Conservation (phyloP, 1,140 invertebrate genomes). For the Eubasilissa regina region DNA sequence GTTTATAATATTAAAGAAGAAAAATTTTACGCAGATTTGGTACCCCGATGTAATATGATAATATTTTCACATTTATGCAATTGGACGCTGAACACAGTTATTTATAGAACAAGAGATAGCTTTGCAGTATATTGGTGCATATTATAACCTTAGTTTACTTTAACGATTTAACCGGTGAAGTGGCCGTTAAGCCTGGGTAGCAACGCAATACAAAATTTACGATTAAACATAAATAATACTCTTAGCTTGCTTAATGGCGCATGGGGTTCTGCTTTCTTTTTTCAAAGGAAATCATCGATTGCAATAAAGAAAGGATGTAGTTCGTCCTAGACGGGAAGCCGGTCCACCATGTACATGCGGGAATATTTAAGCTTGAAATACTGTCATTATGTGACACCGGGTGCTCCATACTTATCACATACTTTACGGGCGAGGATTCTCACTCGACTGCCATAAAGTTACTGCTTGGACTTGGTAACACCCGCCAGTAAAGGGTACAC, state of each 20-base stretch:
- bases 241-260: slow-evolving; percentile 33
- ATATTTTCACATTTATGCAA: too few relatives aligned
- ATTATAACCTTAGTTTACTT: not conserved
- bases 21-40: too few relatives aligned
- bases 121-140: too few relatives aligned
- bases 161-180: not conserved
- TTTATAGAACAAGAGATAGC: too few relatives aligned
- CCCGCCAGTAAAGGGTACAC: not conserved
- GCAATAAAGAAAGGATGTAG: slow-evolving; percentile 25
- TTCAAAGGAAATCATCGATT: slow-evolving; percentile 41
- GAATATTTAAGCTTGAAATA: slow-evolving; percentile 59
- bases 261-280: slow-evolving; percentile 20
- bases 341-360: slow-evolving; percentile 3
- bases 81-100: too few relatives aligned
- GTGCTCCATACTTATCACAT: slow-evolving; percentile 59
- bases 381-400: slow-evolving; percentile 58
- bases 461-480: slow-evolving; percentile 39
- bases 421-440: slow-evolving; percentile 51
- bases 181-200: not conserved
- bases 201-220: slow-evolving; percentile 33
- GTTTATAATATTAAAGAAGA: too few relatives aligned
- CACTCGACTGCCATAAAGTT: slow-evolving; percentile 51
- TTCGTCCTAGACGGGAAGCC: slow-evolving; percentile 9
- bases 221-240: slow-evolving; percentile 34
- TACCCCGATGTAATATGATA: too few relatives aligned